Evolutionary conservation across 2,113 vertebrate species (phyloP).

Genomic region (Cyphotilapia sp.): DNA sequence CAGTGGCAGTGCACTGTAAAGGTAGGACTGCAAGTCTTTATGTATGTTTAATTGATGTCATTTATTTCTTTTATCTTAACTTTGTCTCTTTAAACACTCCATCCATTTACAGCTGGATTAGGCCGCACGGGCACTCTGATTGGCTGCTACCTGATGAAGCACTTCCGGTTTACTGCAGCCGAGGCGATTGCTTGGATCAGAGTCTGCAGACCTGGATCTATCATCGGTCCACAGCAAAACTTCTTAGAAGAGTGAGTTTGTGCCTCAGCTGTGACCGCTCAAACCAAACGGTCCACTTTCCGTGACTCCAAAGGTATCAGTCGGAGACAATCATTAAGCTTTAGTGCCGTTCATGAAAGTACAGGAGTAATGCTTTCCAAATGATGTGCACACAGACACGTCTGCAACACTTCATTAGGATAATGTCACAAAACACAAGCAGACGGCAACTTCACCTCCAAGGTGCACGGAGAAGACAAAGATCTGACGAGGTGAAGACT

Average conservation of each 20-base stretch:
- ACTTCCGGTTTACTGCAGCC: conserved; percentile 84
- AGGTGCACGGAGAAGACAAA: no score
- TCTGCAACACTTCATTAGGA: neutral
- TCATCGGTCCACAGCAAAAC: conserved; percentile 91
- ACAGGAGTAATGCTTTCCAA: neutral
- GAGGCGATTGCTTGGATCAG: conserved; percentile 89
- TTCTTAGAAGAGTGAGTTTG: conserved; percentile 86
- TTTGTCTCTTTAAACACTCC: neutral
- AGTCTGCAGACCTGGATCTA: conserved; percentile 86
- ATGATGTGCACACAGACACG: neutral
- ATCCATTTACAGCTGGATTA: conserved; percentile 77
- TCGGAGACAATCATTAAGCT: rapidly evolving
- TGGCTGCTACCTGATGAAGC: conserved; percentile 92
- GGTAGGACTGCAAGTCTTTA: conserved; percentile 45
- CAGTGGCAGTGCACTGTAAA: conserved; percentile 87
- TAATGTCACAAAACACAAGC: neutral
- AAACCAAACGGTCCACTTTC: rapidly evolving
- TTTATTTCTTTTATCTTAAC: neutral
- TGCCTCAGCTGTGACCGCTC: neutral
- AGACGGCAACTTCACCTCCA: rapidly evolving
- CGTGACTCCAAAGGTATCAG: rapidly evolving
- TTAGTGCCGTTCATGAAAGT: neutral
- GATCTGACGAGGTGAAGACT: rapidly evolving
- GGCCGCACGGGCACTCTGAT: conserved; percentile 89
- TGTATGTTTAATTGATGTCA: neutral